Percentiles rank a stretch among this genome's conserved stretches.
Evolutionary conservation across 2,113 vertebrate species (phyloP).

Genomic region (Tonatia bakeri): DNA sequence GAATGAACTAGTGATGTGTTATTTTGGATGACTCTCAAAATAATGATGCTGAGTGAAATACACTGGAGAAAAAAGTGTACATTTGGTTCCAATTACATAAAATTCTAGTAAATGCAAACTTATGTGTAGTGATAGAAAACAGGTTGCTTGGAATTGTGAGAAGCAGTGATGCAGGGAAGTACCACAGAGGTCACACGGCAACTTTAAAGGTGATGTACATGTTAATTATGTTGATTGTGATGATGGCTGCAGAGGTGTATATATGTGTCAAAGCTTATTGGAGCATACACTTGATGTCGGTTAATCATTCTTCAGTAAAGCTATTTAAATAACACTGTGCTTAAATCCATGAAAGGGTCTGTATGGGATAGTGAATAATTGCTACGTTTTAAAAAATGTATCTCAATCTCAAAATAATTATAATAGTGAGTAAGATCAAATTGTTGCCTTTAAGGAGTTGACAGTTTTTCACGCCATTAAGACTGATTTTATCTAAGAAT

Average conservation of each 20-base stretch:
- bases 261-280: not conserved
- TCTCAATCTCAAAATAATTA: not conserved
- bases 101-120: not conserved
- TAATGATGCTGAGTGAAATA: not conserved
- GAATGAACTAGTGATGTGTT: not conserved
- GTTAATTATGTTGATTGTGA: not conserved
- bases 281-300: not conserved
- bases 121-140: not conserved
- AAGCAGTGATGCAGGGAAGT: not conserved
- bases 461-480: not conserved
- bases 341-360: not conserved
- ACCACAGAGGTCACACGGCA: not conserved
- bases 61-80: not conserved
- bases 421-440: not conserved
- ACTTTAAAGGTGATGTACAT: not conserved
- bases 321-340: not conserved
- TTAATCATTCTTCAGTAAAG: not conserved
- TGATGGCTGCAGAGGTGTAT: not conserved
- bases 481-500: not conserved
- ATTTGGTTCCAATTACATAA: not conserved
- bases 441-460: not conserved
- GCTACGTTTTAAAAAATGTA: not conserved
- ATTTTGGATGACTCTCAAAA: not conserved
- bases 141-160: not conserved
- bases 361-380: not conserved